Evolutionary conservation across 2,888 invertebrate species (phyloP).

Genomic region (Bembecia ichneumoniformis): DNA sequence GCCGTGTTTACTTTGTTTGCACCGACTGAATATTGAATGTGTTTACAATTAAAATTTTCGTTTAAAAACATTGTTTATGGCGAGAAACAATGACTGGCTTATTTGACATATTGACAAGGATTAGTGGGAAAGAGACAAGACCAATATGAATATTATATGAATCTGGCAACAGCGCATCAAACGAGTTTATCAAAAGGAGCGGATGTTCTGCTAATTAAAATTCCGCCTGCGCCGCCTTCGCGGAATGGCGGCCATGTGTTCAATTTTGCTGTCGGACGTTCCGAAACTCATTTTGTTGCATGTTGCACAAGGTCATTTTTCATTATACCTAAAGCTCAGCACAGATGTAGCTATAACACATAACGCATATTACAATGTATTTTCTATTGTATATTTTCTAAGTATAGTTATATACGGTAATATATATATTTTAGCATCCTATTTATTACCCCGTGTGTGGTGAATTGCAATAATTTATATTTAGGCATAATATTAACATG

Average conservation of each 20-base stretch:
- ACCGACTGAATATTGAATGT: not conserved
- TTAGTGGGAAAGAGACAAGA: constrained; percentile 32
- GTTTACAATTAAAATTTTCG: not conserved
- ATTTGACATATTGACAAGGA: constrained; percentile 1
- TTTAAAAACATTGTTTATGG: not conserved
- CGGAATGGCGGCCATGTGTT: constrained; percentile 72
- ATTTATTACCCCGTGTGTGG: too few species aligned
- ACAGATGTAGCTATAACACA: too few species aligned
- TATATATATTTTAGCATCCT: too few species aligned
- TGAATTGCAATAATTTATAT: too few species aligned
- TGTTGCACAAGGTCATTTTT: constrained; percentile 69
- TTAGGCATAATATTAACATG: too few species aligned
- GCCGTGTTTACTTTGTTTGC: constrained; percentile 37
- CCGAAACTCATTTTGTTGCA: constrained; percentile 65
- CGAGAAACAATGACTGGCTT: constrained; percentile 1
- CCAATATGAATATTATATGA: constrained; percentile 19
- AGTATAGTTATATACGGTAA: too few species aligned
- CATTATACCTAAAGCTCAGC: constrained; percentile 17
- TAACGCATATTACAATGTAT: too few species aligned
- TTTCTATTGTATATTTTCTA: not conserved
- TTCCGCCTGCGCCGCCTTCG: constrained; percentile 73
- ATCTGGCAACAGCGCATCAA: constrained; percentile 63
- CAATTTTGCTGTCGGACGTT: constrained; percentile 53
- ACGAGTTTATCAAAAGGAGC: constrained; percentile 52
- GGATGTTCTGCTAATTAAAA: constrained; percentile 74